These are phyloP conservation scores for Austrofundulus limnaeus DNA, from an alignment of 2,113 vertebrate species.

Conservation along the genomic window DNA sequence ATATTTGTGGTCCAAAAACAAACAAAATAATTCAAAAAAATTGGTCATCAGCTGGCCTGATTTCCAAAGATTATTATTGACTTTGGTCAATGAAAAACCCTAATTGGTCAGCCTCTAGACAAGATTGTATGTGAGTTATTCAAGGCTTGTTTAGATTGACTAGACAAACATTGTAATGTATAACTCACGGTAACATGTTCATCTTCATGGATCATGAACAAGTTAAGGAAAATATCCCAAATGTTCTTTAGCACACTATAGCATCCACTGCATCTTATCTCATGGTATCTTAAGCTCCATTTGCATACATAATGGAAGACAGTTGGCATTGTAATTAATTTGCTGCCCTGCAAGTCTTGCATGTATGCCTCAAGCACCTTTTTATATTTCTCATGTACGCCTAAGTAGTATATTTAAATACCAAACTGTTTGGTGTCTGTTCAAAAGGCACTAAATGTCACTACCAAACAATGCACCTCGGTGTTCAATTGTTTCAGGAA, in stretches of 20 bases:
- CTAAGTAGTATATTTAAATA: conserved; percentile 68
- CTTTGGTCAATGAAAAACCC: too few relatives aligned
- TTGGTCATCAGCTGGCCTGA: too few relatives aligned
- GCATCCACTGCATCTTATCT: conserved; percentile 36
- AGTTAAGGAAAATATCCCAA: not conserved
- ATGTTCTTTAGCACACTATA: conserved; percentile 24
- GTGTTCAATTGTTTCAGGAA: conserved; percentile 51
- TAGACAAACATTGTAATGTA: not conserved
- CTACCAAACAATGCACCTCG: conserved; percentile 33
- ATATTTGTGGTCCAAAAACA: too few relatives aligned
- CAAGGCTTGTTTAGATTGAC: too few relatives aligned
- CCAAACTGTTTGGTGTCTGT: conserved; percentile 52
- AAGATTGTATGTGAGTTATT: too few relatives aligned
- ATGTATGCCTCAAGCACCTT: conserved; percentile 61
- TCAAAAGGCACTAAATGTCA: conserved; percentile 66
- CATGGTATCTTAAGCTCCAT: conserved; percentile 62
- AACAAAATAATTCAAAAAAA: too few relatives aligned
- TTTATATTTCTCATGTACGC: conserved; percentile 57
- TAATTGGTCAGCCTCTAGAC: too few relatives aligned
- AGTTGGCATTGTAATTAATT: conserved; percentile 77
- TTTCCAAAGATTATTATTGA: too few relatives aligned
- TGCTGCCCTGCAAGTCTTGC: conserved; percentile 65
- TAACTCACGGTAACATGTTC: not conserved
- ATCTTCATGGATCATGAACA: not conserved
- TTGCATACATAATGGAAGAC: conserved; percentile 76